phyloP scores from a whole-genome alignment of 2,888 invertebrate genomes.

The Acanthosepion esculentum region DNA sequence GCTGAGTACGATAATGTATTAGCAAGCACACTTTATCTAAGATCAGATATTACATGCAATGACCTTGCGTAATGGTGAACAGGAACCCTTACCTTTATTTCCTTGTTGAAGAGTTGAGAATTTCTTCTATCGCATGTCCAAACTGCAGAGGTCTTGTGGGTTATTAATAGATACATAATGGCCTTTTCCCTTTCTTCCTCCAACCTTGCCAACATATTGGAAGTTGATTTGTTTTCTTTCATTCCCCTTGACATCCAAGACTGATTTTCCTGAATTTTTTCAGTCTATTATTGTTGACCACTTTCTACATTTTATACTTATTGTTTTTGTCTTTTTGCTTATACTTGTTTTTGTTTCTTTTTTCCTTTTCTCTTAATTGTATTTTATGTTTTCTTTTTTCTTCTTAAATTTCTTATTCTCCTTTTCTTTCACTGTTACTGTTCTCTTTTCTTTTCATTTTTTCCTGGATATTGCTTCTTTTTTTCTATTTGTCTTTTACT shows the following conservation, averaged over 20 bases:
- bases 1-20: not conserved
- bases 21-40: not conserved
- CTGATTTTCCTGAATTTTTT: not conserved
- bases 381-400: no score
- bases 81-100: not conserved
- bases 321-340: no score
- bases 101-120: not conserved
- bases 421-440: no score
- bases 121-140: not conserved
- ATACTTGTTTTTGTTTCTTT: no score
- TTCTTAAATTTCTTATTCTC: no score
- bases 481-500: not conserved
- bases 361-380: no score
- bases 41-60: not conserved
- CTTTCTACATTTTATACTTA: not conserved
- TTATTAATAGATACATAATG: not conserved
- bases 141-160: not conserved
- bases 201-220: not conserved
- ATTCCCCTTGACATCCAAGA: not conserved
- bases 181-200: not conserved
- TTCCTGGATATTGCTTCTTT: not conserved
- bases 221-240: not conserved
- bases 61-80: not conserved
- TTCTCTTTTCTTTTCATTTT: not conserved
- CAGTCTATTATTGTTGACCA: not conserved